Evolutionary conservation across 2,797 vertebrate genomes (phyloP), one percentile per base, ranked within the genome.

Genomic region (Notamacropus eugenii): DNA sequence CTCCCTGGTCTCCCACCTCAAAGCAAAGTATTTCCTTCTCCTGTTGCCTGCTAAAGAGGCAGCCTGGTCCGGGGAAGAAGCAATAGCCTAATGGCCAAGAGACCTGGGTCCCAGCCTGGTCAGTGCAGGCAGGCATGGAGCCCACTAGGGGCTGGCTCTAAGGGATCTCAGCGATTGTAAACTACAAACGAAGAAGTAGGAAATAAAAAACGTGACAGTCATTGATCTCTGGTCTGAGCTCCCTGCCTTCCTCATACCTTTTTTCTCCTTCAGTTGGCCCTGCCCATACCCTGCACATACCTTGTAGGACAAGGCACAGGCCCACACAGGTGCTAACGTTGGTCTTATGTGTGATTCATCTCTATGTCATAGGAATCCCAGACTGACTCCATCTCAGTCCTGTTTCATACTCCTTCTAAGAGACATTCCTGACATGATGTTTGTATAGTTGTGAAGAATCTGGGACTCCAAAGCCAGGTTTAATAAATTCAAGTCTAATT

Each of bases 401-500:
- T 46, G 11, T 14, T 40, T 24, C 74, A 27, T 10, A 46, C 22
- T 27, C 74, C 40, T 46, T 40, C 74, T 87, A 87, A 50, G 22
- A 46, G 22, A 11, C 40, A 50, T 87, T 87, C 10, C 74, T 87
- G 74, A 87, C 40, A 27, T 27, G 34, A 87, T 87, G 40, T 50
- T 87, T 87, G 74, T 87, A 40, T 46, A 27, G 22, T 87, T 87
- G 40, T 50, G 40, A 87, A 87, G 74, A 87, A 87, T 87, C 40
- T 87, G 50, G 50, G 74, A 87, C 74, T 87, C 74, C 40, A 87
- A 50, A 87, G 74, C 74, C 74, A 87, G 40, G 40, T 50, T 46
- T 87, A 87, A 87, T 87, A 87, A 87, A 87, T 87, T 87, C 74
- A 87, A 87, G 74, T 87, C 74, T 87, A 87, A 87, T 87, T 87